Conservation (phyloP, 2,113 vertebrate genomes). For the Canis aureus region DNA sequence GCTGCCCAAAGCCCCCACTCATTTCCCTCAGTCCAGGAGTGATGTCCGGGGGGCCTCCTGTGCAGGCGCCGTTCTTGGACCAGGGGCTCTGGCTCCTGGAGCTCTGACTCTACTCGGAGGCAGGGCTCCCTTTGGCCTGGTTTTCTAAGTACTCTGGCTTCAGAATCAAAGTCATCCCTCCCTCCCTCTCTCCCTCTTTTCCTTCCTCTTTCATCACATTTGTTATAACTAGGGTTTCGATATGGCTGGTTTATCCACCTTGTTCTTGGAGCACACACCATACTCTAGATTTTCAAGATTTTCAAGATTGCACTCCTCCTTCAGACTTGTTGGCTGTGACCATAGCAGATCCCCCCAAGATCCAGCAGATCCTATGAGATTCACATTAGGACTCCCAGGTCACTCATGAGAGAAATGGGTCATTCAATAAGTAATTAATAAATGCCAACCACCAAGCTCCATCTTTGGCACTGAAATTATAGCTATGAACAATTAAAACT, state of each 20-base stretch:
- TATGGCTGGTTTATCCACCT: not conserved
- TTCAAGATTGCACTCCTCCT: not conserved
- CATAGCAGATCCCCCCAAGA: accelerated
- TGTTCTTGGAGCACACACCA: not conserved
- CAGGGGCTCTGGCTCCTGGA: not conserved
- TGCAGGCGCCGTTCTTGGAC: not conserved
- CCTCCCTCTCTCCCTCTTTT: too few relatives aligned
- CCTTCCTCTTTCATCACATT: not conserved
- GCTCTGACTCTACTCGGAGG: not conserved
- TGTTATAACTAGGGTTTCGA: not conserved
- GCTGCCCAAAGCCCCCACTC: not conserved
- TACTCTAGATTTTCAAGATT: not conserved
- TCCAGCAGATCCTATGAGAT: accelerated
- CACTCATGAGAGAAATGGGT: not conserved
- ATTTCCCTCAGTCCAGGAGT: not conserved
- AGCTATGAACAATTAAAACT: not conserved
- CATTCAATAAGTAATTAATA: not conserved
- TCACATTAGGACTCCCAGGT: accelerated
- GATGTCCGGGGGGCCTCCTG: not conserved
- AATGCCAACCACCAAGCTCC: too few relatives aligned
- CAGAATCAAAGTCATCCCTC: not conserved
- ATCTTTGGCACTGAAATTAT: not conserved
- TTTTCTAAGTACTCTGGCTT: not conserved
- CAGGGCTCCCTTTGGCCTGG: not conserved
- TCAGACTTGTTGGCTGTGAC: not conserved